Evolutionary conservation across 2,888 invertebrate genomes (phyloP).

Genomic region (Heteropelma amictum): DNA sequence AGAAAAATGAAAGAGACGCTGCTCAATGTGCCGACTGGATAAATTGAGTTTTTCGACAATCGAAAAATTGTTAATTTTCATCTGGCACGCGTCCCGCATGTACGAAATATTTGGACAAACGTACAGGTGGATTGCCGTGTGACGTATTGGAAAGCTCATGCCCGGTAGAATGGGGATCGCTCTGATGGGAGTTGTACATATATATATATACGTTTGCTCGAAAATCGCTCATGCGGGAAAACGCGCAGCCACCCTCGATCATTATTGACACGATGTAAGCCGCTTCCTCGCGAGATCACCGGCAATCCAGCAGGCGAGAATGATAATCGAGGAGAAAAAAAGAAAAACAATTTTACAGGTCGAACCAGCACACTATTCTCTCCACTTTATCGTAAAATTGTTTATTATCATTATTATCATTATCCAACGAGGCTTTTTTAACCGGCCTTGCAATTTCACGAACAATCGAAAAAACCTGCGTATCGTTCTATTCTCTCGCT

Average conservation of each 20-base stretch:
- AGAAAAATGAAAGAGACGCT: no score
- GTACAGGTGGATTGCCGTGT: conserved; percentile 3
- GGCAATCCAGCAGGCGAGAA: neutral
- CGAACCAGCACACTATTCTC: no score
- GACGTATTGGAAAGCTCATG: conserved; percentile 23
- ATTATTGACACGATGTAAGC: conserved; percentile 58
- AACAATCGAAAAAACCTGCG: no score
- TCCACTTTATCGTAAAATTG: no score
- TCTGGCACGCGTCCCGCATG: no score
- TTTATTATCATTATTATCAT: no score
- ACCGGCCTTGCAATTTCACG: no score
- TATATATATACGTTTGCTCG: conserved; percentile 22
- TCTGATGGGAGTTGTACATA: neutral
- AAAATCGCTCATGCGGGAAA: conserved; percentile 49
- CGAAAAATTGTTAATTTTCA: no score
- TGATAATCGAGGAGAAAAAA: neutral
- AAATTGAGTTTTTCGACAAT: no score
- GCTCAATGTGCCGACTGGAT: no score
- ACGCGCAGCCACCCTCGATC: conserved; percentile 41
- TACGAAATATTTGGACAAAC: conserved; percentile 15
- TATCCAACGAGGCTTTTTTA: no score
- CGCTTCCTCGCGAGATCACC: conserved; percentile 18
- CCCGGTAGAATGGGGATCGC: neutral
- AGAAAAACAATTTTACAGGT: conserved; percentile 23
- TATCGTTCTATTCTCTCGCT: no score